Base-by-base conservation (phyloP, 2,113 vertebrate species). In the Neotoma lepida region DNA sequence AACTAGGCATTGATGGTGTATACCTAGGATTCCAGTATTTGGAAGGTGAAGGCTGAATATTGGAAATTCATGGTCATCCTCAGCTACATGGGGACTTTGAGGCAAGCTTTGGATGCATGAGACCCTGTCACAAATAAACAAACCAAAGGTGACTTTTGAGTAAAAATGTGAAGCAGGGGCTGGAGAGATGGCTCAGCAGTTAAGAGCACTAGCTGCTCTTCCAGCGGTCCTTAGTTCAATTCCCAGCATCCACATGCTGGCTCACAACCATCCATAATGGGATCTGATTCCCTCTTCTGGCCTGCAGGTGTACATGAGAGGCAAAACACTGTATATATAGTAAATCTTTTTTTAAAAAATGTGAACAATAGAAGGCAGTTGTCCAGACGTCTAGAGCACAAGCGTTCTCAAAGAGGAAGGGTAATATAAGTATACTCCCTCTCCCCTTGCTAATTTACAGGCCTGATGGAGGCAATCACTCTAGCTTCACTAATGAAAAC, bases 401-500 rank as follows among this genome's bases (percentile, higher is more conserved):
- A 84, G 54, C 63, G 63, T 92, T 94, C 93, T 35, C 44, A 61
- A 64, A 85, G 51, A 91, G 8, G 44, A 90, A 10, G 22, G 30
- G 24, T 33, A 44, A 87, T 41, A 73, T 9, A 86, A 12, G 61
- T 76, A 85, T 87, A 22, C 39, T 49, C 33, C 22, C 44, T 39
- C 26, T 46, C 54, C 13, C 17, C 9, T 46, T 44, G 1, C 63
- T n/a, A n/a, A n/a, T 24, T 54, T 51, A 1, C 35, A 63, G 24
- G 10, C 33, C 35, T 89, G 4, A 85, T 80, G 28, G 44, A 80
- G 41, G 64, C 33, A 58, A 80, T 51, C 33, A 89, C 66, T 92
- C 9, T 68, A 54, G 24, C 33, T 70, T 86, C 73, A 56, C n/a
- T 93, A 91, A 87, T 41, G n/a, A 94, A 63, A 89, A 63, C 41